Base-by-base conservation (phyloP, 2,113 vertebrate species). In the Pelusios castaneus region DNA sequence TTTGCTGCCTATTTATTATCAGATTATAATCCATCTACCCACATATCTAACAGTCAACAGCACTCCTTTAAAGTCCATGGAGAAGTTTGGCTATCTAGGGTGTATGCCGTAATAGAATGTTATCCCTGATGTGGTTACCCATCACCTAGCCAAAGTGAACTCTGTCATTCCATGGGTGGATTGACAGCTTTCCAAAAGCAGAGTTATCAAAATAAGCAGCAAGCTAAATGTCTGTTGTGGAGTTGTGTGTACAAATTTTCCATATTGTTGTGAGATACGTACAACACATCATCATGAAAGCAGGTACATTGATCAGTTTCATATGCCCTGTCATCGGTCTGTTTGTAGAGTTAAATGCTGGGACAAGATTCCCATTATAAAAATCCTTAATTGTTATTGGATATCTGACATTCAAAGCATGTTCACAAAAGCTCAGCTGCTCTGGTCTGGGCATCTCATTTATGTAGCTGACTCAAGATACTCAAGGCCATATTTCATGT, bases 401-500 rank as follows among this genome's bases (percentile, higher is more conserved):
- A n/a, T 67, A 14, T 67, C 60, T n/a, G 34, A 31, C 60, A 67
- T n/a, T 67, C 60, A 60, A 34, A 60, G 58, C 58, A n/a, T n/a
- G 31, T 67, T 67, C 60, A 67, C 8, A n/a, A 31, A 67, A 67
- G 60, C 60, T n/a, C 16, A n/a, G 60, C 17, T 67, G 34, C 60
- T n/a, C 34, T 67, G 17, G 14, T 19, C 60, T 8, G 34, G 34
- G 60, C 60, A 67, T 21, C 31, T 63, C 31, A 2, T n/a, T 67
- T n/a, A n/a, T n/a, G 21, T 67, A 16, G 34, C 31, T n/a, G 60
- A 67, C 34, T 67, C 31, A 67, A 67, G 60, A 21, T n/a, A 67
- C 8, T 4, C 17, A n/a, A 67, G 17, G 31, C 17, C 17, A n/a
- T 67, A n/a, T 67, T 67, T 67, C n/a, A 67, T n/a, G 98, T 91